Conservation (phyloP, 2,113 vertebrate genomes). For the Nestor notabilis region DNA sequence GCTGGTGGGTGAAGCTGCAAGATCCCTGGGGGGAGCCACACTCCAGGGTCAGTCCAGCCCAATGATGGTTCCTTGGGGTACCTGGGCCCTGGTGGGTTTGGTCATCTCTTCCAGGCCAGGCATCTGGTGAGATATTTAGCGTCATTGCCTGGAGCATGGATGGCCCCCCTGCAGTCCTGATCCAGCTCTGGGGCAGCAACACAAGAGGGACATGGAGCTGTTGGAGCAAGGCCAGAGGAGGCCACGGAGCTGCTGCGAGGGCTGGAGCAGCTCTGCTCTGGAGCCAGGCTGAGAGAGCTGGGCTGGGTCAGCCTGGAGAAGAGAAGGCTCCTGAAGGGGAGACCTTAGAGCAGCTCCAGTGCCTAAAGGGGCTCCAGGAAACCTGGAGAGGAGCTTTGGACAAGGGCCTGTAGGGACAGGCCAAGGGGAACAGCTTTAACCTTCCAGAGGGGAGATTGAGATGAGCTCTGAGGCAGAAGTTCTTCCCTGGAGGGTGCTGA, state of each 20-base stretch:
- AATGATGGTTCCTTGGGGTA: not conserved
- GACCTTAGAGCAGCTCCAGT: too few relatives aligned
- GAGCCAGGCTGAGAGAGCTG: too few relatives aligned
- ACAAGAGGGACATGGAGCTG: not conserved
- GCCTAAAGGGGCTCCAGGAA: too few relatives aligned
- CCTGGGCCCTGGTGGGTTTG: accelerated
- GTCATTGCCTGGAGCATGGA: not conserved
- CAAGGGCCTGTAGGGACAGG: too few relatives aligned
- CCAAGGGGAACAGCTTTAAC: too few relatives aligned
- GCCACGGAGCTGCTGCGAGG: accelerated
- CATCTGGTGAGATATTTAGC: not conserved
- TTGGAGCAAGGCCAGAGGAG: accelerated
- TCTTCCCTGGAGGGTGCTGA: too few relatives aligned
- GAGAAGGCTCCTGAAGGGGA: too few relatives aligned
- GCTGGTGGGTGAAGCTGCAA: not conserved
- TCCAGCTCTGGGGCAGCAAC: not conserved
- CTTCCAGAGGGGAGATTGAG: too few relatives aligned
- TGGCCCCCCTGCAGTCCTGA: not conserved
- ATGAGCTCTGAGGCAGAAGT: too few relatives aligned
- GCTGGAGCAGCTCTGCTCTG: too few relatives aligned
- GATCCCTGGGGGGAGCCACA: not conserved
- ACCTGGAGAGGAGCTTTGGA: too few relatives aligned
- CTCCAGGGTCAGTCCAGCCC: accelerated
- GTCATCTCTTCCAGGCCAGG: not conserved
- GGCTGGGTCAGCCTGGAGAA: too few relatives aligned